phyloP scores from a whole-genome alignment of 2,797 vertebrate genomes.

The Sebastes aleutianus region DNA sequence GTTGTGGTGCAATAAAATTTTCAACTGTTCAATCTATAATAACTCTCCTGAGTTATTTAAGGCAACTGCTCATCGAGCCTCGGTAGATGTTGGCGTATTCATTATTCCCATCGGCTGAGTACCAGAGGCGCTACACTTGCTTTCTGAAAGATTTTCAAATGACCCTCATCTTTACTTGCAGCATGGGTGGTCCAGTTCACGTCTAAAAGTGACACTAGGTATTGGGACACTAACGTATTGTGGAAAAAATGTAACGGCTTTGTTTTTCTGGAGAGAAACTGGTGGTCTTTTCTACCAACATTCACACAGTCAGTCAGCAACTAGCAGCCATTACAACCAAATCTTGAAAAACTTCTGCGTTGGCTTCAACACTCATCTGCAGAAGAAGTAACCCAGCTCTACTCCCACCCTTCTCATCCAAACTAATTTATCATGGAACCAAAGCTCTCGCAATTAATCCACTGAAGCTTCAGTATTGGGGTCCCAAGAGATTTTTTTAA shows the following conservation, averaged over 20 bases:
- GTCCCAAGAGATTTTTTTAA: constrained; percentile 43
- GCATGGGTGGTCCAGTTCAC: background rate
- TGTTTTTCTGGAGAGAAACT: background rate
- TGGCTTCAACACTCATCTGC: background rate
- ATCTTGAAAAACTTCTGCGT: background rate
- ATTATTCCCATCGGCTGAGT: too few relatives aligned
- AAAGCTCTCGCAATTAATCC: constrained; percentile 53
- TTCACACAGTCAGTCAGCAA: background rate
- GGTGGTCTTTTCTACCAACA: background rate
- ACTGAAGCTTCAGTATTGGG: constrained; percentile 27
- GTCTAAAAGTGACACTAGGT: background rate
- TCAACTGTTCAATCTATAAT: too few relatives aligned
- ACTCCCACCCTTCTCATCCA: background rate
- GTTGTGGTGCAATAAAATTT: too few relatives aligned
- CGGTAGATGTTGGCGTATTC: too few relatives aligned
- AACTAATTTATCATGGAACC: constrained; percentile 28
- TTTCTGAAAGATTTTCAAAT: constrained; percentile 7
- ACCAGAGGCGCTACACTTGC: background rate
- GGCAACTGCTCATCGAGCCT: too few relatives aligned
- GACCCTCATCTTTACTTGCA: background rate
- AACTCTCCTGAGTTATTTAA: too few relatives aligned
- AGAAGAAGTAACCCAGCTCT: background rate
- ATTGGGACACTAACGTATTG: background rate
- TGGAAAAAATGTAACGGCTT: background rate
- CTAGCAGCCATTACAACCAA: background rate